Percentiles rank a stretch among this genome's conserved stretches.
Evolutionary conservation across 2,888 invertebrate genomes (phyloP).

Genomic region (Sinelater perroti): DNA sequence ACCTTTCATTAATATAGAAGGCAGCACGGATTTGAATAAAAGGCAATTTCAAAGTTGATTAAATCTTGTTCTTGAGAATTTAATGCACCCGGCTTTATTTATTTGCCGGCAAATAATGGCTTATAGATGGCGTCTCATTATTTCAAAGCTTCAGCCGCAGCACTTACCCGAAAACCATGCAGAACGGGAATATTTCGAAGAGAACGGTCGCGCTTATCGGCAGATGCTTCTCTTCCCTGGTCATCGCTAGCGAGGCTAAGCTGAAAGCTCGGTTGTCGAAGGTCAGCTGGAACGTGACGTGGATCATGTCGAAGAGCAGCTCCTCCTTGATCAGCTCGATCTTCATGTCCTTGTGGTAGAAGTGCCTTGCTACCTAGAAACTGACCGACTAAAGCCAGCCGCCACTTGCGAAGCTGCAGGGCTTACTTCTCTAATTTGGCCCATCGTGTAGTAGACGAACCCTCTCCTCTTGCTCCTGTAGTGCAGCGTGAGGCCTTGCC

Average conservation of each 20-base stretch:
- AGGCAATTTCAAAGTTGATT: too few species aligned
- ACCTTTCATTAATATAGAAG: too few species aligned
- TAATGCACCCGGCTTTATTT: too few species aligned
- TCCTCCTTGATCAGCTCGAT: slow-evolving; percentile 91
- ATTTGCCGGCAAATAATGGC: too few species aligned
- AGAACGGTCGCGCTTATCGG: slow-evolving; percentile 89
- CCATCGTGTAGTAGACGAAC: slow-evolving; percentile 96
- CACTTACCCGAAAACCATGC: slow-evolving; percentile 91
- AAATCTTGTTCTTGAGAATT: too few species aligned
- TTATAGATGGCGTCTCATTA: too few species aligned
- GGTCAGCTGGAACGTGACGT: slow-evolving; percentile 91
- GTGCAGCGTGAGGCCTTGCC: slow-evolving; percentile 91
- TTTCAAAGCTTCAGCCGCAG: too few species aligned
- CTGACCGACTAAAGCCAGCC: too few species aligned
- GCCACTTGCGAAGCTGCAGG: background rate
- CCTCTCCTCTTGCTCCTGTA: slow-evolving; percentile 93
- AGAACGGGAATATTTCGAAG: slow-evolving; percentile 98
- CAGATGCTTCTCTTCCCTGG: slow-evolving; percentile 86
- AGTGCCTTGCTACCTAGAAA: slow-evolving; percentile 83
- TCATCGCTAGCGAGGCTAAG: slow-evolving; percentile 83
- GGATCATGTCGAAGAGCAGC: slow-evolving; percentile 87
- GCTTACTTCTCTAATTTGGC: slow-evolving; percentile 86
- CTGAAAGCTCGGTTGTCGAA: slow-evolving; percentile 95
- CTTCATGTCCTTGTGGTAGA: slow-evolving; percentile 94
- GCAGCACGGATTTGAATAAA: too few species aligned